Conservation (phyloP, 2,113 vertebrate species). For the Cheilinus undulatus region DNA sequence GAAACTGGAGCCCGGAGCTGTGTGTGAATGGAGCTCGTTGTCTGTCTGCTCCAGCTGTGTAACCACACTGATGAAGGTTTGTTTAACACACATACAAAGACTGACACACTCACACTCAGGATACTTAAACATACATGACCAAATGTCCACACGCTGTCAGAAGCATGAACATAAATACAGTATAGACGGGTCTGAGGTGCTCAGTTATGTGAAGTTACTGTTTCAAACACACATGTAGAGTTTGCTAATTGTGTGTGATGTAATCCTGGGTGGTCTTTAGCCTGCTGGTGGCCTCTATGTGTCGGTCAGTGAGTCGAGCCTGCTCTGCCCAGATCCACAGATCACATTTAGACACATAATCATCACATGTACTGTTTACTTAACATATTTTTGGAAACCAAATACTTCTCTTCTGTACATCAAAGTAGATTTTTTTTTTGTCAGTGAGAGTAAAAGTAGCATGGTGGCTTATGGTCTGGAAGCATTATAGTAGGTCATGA, state of each 20-base stretch:
- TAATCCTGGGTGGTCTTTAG: conserved; percentile 66
- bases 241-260: conserved; percentile 31
- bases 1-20: conserved; percentile 64
- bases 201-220: not conserved
- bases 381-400: conserved; percentile 24
- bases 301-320: conserved; percentile 32
- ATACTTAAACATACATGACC: conserved; percentile 29
- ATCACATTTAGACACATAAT: conserved; percentile 48
- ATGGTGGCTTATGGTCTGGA: conserved; percentile 2
- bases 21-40: conserved; percentile 78
- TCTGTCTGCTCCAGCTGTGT: conserved; percentile 75
- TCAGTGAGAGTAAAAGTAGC: conserved; percentile 5
- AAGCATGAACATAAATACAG: conserved; percentile 16
- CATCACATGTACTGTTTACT: conserved; percentile 19
- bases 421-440: conserved; percentile 33
- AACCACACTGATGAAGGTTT: conserved; percentile 74
- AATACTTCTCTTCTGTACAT: not conserved
- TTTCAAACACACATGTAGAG: conserved; percentile 17
- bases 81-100: conserved; percentile 39
- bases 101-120: conserved; percentile 1
- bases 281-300: conserved; percentile 44
- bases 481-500: conserved; percentile 1
- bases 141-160: conserved; percentile 38
- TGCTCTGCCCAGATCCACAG: conserved; percentile 7
- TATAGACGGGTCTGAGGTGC: conserved; percentile 6